phyloP scores from a whole-genome alignment of 1,140 invertebrate species.

The Bathynomus jamesi region DNA sequence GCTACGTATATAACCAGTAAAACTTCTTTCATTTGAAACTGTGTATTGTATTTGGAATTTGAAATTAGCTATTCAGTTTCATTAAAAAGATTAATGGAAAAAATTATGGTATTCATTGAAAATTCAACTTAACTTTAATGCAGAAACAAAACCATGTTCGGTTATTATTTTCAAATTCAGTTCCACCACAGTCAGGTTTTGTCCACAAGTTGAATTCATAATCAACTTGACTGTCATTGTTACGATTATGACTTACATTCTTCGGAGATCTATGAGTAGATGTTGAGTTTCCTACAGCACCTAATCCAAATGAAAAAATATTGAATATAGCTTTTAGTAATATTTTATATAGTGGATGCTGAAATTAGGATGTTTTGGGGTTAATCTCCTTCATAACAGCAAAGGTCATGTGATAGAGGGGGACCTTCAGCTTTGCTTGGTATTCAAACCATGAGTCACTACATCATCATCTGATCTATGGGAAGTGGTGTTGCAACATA shows the following conservation, averaged over 20 bases:
- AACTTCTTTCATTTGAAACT: neutral
- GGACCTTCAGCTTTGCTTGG: too few species aligned
- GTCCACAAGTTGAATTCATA: conserved; percentile 85
- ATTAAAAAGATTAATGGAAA: too few species aligned
- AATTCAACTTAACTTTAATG: conserved; percentile 51
- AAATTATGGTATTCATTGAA: too few species aligned
- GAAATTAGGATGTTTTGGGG: neutral
- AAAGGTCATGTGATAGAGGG: too few species aligned
- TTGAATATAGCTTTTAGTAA: neutral
- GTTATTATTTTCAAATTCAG: conserved; percentile 81
- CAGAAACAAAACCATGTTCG: conserved; percentile 92
- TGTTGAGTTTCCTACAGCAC: neutral
- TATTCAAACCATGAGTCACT: too few species aligned
- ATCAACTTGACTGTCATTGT: conserved; percentile 5
- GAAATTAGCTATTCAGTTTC: too few species aligned
- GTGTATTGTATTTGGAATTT: neutral
- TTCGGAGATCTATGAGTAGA: neutral
- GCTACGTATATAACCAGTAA: neutral
- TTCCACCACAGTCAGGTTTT: conserved; percentile 75
- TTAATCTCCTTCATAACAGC: neutral
- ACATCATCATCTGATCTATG: too few species aligned
- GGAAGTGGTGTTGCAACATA: too few species aligned
- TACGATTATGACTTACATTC: neutral
- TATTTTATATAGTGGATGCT: neutral
- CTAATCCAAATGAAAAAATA: neutral